Conservation (phyloP, 64 coral and sea anemone species). For the Montipora foliosa region DNA sequence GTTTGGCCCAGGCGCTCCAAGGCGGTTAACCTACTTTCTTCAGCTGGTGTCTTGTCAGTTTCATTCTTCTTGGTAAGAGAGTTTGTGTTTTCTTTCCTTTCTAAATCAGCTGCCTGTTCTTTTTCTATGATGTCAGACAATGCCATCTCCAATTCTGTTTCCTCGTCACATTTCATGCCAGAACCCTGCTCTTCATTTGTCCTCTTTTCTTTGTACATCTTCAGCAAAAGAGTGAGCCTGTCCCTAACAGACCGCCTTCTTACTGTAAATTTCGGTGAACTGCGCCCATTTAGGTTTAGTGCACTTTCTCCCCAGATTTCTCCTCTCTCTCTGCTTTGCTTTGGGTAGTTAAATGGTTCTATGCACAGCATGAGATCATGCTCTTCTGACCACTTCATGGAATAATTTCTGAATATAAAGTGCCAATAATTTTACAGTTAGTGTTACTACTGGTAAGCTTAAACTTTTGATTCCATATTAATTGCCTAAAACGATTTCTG, state of each 20-base stretch:
- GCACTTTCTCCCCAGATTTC: slow-evolving; percentile 65
- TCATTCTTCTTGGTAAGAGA: slow-evolving; percentile 70
- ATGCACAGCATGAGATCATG: slow-evolving; percentile 50
- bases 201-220: slow-evolving; percentile 59
- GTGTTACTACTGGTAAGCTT: slow-evolving; percentile 12
- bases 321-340: slow-evolving; percentile 66
- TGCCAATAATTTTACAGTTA: slow-evolving; percentile 19
- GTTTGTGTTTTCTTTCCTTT: slow-evolving; percentile 70
- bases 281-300: slow-evolving; percentile 26
- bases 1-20: slow-evolving; percentile 63
- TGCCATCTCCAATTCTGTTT: slow-evolving; percentile 56
- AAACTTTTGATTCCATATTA: slow-evolving; percentile 9
- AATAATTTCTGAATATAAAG: slow-evolving; percentile 41
- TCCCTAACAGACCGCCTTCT: slow-evolving; percentile 49
- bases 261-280: slow-evolving; percentile 19
- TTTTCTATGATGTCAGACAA: slow-evolving; percentile 64
- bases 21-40: slow-evolving; percentile 44
- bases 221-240: slow-evolving; percentile 26
- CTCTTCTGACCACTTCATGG: slow-evolving; percentile 59
- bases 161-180: slow-evolving; percentile 60
- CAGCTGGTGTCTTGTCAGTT: slow-evolving; percentile 27
- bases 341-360: slow-evolving; percentile 56
- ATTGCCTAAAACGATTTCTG: slow-evolving; percentile 7
- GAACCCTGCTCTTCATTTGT: slow-evolving; percentile 51
- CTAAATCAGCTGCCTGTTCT: slow-evolving; percentile 62